phyloP scores from a whole-genome alignment of 2,797 vertebrate genomes.

The Leptatherina wallacei region DNA sequence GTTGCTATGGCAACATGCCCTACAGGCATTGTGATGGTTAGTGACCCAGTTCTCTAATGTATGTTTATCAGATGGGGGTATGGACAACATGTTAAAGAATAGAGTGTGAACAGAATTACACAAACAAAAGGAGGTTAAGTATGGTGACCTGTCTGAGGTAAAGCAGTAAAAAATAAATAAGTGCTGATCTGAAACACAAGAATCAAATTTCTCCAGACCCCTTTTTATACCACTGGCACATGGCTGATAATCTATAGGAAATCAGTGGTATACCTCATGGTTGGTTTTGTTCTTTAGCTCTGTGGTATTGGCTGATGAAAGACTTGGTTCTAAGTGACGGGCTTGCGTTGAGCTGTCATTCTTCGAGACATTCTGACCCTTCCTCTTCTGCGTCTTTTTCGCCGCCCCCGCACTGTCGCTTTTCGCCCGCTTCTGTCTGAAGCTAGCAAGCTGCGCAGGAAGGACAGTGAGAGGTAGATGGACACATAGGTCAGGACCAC shows the following conservation, averaged over 20 bases:
- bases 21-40: conserved; percentile 73
- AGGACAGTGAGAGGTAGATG: conserved; percentile 87
- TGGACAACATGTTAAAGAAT: conserved; percentile 49
- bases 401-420: conserved; percentile 83
- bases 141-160: neutral
- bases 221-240: neutral
- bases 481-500: conserved; percentile 88
- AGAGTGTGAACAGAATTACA: conserved; percentile 41
- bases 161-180: neutral
- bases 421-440: conserved; percentile 91
- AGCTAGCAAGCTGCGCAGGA: conserved; percentile 93
- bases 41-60: conserved; percentile 81
- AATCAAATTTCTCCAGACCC: neutral
- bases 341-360: conserved; percentile 85
- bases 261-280: conserved; percentile 69
- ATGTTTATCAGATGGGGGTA: conserved; percentile 59
- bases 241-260: neutral
- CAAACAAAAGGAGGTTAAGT: neutral
- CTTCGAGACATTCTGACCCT: conserved; percentile 86
- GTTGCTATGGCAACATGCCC: conserved; percentile 80
- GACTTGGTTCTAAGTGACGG: conserved; percentile 71
- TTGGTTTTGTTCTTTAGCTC: conserved; percentile 45
- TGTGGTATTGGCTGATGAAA: conserved; percentile 15
- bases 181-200: neutral
- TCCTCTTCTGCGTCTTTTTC: conserved; percentile 95